Evolutionary conservation across 2,888 invertebrate genomes (phyloP), one percentile per base, ranked within the genome.

Genomic region (Homarus gammarus): DNA sequence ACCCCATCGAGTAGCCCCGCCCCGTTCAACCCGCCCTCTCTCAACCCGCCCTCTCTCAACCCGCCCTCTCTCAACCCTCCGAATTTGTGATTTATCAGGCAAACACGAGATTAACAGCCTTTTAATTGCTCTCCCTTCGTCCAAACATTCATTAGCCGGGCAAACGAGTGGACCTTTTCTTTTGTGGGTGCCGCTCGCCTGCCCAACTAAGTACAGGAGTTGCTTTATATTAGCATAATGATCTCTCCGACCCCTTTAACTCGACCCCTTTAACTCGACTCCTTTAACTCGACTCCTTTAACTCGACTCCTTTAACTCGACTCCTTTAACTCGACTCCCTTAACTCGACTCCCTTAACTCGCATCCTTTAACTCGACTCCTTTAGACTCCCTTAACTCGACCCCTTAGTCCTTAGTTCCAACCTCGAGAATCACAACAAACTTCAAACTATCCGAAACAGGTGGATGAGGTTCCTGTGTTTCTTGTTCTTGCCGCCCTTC

Each of bases 71-170:
- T n/a, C 51, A 68, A 40, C 70, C 70, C n/a, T n/a, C n/a, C 33
- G 79, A 78, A 51, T 51, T 79, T 75, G 79, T 70, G 86, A 85
- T 86, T 79, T 78, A 86, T 86, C 86, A 86, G 70, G 86, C 86
- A 86, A 79, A 86, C 86, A 86, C 79, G 86, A 86, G 79, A 86
- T 86, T 86, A 86, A 86, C 82, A 87, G 75, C 82, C 64, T 87
- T 87, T 87, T 82, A 82, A 87, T 87, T 87, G 75, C 82, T 51
- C 82, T 64, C 64, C 22, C 75, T 82, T 44, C 87, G 73, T 82
- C 78, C 82, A 87, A 87, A 87, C 75, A 82, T 82, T 87, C 87
- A 87, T 87, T 87, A 87, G 82, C 68, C 40, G 61, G 75, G 64
- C 27, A 78, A 78, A 86, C 79, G 86, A 86, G 86, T n/a, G 31